Conservation (phyloP, 2,888 invertebrate genomes). For the Temnothorax ravouxi region DNA sequence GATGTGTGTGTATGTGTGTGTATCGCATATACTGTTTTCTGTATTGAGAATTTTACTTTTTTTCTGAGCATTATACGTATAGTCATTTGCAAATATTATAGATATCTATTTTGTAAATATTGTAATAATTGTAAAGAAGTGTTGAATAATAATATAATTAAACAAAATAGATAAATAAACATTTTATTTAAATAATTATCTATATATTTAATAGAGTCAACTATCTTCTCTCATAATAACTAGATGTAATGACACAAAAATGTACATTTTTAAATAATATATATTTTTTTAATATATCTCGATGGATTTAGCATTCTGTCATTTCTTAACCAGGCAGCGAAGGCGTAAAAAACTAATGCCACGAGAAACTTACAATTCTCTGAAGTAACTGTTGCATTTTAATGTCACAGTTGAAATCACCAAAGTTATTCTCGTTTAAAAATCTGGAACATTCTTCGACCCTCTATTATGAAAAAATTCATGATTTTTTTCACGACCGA, state of each 20-base stretch:
- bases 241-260: background rate
- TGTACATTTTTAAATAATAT: background rate
- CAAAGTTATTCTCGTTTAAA: constrained; percentile 38
- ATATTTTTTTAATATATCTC: constrained; percentile 19
- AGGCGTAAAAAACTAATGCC: constrained; percentile 19
- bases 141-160: background rate
- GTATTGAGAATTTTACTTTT: background rate
- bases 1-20: background rate
- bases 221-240: background rate
- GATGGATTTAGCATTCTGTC: background rate
- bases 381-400: constrained; percentile 71
- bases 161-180: background rate
- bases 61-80: background rate
- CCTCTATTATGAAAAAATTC: constrained; percentile 34
- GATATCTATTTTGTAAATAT: background rate
- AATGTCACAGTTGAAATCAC: constrained; percentile 55
- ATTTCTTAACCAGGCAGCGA: background rate
- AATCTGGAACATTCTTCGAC: constrained; percentile 36
- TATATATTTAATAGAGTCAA: background rate
- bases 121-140: background rate
- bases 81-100: background rate
- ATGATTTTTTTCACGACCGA: constrained; percentile 55
- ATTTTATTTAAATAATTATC: constrained; percentile 16
- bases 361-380: constrained; percentile 58
- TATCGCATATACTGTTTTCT: background rate